phyloP scores from a whole-genome alignment of 2,113 vertebrate genomes.

The Prochilodus magdalenae region DNA sequence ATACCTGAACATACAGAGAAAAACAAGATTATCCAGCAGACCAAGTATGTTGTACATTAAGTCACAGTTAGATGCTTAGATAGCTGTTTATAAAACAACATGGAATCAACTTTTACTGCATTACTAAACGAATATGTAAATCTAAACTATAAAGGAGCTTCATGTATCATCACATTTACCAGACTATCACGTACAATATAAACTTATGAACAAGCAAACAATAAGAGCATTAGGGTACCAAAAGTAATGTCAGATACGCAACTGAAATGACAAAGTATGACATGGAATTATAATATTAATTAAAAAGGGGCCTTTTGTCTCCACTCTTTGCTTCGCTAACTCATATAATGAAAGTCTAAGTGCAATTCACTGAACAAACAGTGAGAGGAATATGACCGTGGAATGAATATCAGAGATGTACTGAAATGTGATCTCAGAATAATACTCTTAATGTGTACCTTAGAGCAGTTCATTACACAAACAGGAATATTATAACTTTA shows the following conservation, averaged over 20 bases:
- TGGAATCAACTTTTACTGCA: not conserved
- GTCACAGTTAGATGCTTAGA: no score
- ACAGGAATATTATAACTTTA: no score
- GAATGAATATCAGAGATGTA: not conserved
- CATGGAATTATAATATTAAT: no score
- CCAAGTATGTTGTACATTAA: no score
- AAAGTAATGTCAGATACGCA: no score
- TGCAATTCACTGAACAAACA: not conserved
- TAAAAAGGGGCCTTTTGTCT: no score
- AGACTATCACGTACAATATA: not conserved
- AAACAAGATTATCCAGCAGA: not conserved
- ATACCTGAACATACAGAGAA: slow-evolving; percentile 58
- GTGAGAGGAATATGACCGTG: not conserved
- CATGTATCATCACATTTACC: not conserved
- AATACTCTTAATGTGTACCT: not conserved
- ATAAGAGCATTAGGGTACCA: no score
- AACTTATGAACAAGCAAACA: not conserved
- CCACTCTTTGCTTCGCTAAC: no score
- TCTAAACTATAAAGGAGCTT: not conserved
- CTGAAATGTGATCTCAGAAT: not conserved
- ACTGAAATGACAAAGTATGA: no score
- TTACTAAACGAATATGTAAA: not conserved
- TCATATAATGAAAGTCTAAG: no score
- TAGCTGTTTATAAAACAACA: not conserved
- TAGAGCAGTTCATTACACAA: not conserved